Evolutionary conservation across 2,113 vertebrate species (phyloP), one percentile per base, ranked within the genome.

Genomic region (Heterotilapia buettikoferi): DNA sequence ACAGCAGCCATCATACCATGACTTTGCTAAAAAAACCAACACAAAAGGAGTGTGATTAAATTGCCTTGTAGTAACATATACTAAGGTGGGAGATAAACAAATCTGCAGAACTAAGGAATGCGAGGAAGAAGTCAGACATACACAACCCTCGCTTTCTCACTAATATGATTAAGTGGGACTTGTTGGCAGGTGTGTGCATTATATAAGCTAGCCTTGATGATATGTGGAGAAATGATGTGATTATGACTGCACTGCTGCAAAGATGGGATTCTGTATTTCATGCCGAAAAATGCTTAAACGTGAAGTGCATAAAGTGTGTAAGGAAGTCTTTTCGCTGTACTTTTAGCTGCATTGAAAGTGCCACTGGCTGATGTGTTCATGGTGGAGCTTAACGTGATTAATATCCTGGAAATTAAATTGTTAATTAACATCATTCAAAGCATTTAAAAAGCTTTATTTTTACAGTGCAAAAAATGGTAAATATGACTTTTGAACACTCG

Each of bases 281-380:
- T 88, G 83, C 81, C 57, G 40, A 84, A 88, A 87, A 84, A 92
- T 88, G 81, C 82, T 86, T 63, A 53, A 89, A 71, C 53, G 54
- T 52, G 21, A 85, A 68, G 11, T 57, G 81, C 71, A 50, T 31
- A 47, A 83, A 47, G 26, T 85, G 84, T 61, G 71, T n/a, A 78
- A n/a, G 24, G 45, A 78, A 78, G 71, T 63, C 24, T 66, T 59
- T 36, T n/a, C 59, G 52, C 84, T 85, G 68, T 80, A 82, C 56
- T 84, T 80, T 66, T 12, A 50, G 71, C 50, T 18, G 8, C 50
- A 86, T 81, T 63, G 29, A 43, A 56, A 36, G 63, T 24, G 63
- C 63, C 84, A 86, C 47, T 83, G 81, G 84, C 52, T 79, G 86
- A 87, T 88, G 66, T 71, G 84, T 85, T 88, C 53, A 86, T 81